Evolutionary conservation across 30 jellyfish, hydroid and myxozoan genomes (phyloP), one percentile per base, ranked within the genome.

Genomic region (Morbakka virulenta): DNA sequence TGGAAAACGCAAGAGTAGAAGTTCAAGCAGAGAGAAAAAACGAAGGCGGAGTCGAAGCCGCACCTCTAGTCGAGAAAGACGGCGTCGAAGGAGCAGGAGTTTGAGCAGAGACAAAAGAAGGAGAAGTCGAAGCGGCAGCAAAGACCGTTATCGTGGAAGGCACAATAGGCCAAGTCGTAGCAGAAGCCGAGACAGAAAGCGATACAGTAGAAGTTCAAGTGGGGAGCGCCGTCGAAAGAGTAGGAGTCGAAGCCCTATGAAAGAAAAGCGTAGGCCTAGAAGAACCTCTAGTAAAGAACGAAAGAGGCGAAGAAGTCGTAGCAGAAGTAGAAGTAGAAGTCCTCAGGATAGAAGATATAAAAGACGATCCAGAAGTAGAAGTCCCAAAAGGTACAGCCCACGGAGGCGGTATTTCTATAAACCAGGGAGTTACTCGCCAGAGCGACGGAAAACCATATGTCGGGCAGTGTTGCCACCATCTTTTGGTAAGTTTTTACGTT

Each of bases 391-490:
- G 53, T 13, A 6, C n/a, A 90, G 97, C 67, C 81, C 88, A 34
- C 82, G 83, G 2, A 83, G 95, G 32, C 76, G 94, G 34, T 83
- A 72, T 57, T 21, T 64, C 4, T 68, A 81, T 20, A 70, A 70
- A 33, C 35, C 82, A 57, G 67, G 81, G 4, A 35, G 28, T 66
- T 27, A 50, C 27, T 47, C 52, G 11, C 25, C 89, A 24, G 89
- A 80, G 64, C 84, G 96, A 63, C 77, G 95, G 20, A 83, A 66
- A 28, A 88, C 87, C 33, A 74, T 91, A 25, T 75, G 95, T 23
- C 74, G 98, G 57, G 98, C 98, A 2, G 98, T 91, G 22, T 26
- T 82, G 32, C 94, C 94, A 3, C 94, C 86, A 0, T 83, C 94
- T 6, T 17, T 6, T 41, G 57, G 57, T 41, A 41, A 6, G 25